Evolutionary conservation across 2,797 vertebrate genomes (phyloP).

Genomic region (Margarornis squamiger): DNA sequence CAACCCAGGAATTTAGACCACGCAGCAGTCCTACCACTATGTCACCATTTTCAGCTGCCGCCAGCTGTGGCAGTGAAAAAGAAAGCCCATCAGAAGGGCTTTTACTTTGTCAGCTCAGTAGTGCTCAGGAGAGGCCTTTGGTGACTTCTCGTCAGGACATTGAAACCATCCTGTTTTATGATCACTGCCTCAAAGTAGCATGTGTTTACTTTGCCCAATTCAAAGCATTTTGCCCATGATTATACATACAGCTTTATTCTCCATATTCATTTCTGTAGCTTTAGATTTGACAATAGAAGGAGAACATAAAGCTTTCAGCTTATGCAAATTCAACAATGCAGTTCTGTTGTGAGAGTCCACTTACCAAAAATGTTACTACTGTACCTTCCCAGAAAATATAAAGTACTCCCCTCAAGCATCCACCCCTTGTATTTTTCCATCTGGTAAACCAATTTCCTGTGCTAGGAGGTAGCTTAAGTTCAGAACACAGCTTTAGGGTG

Average conservation of each 20-base stretch:
- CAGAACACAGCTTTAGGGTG: neutral
- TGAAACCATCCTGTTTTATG: neutral
- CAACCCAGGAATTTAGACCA: neutral
- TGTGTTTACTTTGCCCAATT: neutral
- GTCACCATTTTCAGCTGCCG: neutral
- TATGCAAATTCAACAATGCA: neutral
- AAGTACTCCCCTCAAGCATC: neutral
- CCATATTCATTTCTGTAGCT: neutral
- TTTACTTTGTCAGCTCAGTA: neutral
- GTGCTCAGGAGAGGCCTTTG: neutral
- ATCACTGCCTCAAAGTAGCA: neutral
- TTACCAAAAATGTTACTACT: neutral
- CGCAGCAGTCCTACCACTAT: neutral
- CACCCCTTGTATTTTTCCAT: neutral
- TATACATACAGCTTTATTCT: neutral
- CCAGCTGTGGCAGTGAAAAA: neutral
- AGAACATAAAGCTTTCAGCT: neutral
- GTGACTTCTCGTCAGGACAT: neutral
- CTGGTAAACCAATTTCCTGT: neutral
- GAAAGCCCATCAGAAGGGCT: neutral
- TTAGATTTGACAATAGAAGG: neutral
- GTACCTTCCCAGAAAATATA: neutral
- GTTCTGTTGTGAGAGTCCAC: neutral
- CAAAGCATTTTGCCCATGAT: neutral
- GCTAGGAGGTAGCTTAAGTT: neutral